Percentiles rank a stretch among this genome's conserved stretches.
These are phyloP conservation scores for Tupiocoris notatus DNA, from an alignment of 2,888 invertebrate species.

Conservation along the genomic window DNA sequence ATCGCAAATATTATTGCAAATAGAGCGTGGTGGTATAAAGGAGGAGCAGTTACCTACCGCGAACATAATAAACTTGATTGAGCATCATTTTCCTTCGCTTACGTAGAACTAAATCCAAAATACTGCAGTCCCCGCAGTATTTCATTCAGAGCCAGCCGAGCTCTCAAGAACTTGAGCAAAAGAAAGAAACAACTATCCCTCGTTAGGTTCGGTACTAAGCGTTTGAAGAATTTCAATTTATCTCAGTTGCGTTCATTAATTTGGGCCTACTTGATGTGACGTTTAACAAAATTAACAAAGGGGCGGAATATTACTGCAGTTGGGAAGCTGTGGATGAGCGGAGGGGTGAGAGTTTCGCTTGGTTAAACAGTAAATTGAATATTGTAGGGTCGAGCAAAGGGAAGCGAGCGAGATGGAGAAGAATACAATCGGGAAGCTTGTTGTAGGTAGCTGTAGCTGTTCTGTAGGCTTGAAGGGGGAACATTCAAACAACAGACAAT, in stretches of 20 bases:
- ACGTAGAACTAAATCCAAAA: no score
- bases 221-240: background rate
- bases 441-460: background rate
- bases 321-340: background rate
- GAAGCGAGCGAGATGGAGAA: background rate
- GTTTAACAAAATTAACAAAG: constrained; percentile 38
- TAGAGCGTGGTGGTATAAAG: no score
- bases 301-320: background rate
- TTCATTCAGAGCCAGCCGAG: no score
- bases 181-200: no score
- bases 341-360: constrained; percentile 30
- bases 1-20: no score
- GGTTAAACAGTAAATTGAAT: constrained; percentile 42
- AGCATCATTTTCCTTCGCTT: no score
- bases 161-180: no score
- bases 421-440: no score
- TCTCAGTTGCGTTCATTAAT: constrained; percentile 25
- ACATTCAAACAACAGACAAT: background rate
- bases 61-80: no score
- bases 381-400: constrained; percentile 10
- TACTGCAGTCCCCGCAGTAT: no score
- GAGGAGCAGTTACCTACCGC: no score
- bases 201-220: no score
- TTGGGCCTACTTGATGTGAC: constrained; percentile 29
- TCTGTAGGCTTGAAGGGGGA: background rate